Conservation (phyloP, 2,888 invertebrate species). For the Homarus gammarus region DNA sequence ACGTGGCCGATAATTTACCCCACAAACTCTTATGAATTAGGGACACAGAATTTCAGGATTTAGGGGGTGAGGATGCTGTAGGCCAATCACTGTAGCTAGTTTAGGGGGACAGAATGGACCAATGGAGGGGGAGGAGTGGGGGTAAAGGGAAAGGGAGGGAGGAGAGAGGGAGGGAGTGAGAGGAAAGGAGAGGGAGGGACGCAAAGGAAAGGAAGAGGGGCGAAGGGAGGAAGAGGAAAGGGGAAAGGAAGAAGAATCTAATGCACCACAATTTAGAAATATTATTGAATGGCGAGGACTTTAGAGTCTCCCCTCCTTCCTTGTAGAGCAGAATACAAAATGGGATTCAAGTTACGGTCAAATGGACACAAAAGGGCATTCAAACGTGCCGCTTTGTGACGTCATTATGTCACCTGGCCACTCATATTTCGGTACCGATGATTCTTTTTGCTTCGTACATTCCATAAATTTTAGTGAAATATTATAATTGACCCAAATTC, state of each 20-base stretch:
- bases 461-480: not conserved
- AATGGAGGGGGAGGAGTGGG: too few relatives aligned
- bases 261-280: conserved; percentile 7
- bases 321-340: conserved; percentile 15
- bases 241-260: not conserved
- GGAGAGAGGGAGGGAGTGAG: too few relatives aligned
- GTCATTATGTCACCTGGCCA: conserved; percentile 45
- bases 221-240: not conserved
- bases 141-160: too few relatives aligned
- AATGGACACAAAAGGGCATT: conserved; percentile 40
- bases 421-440: conserved; percentile 33
- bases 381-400: conserved; percentile 35
- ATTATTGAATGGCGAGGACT: not conserved
- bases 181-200: too few relatives aligned
- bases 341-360: conserved; percentile 45
- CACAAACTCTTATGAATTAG: not conserved
- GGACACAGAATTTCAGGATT: not conserved
- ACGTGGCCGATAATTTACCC: too few relatives aligned
- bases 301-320: not conserved
- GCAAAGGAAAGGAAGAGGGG: not conserved
- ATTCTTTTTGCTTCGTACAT: conserved; percentile 16
- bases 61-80: not conserved
- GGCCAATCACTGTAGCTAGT: not conserved
- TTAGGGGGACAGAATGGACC: too few relatives aligned
- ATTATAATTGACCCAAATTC: too few relatives aligned